Percentiles rank a stretch among this genome's conserved stretches.
Conservation (phyloP, 2,113 vertebrate genomes). For the Cairina moschata region DNA sequence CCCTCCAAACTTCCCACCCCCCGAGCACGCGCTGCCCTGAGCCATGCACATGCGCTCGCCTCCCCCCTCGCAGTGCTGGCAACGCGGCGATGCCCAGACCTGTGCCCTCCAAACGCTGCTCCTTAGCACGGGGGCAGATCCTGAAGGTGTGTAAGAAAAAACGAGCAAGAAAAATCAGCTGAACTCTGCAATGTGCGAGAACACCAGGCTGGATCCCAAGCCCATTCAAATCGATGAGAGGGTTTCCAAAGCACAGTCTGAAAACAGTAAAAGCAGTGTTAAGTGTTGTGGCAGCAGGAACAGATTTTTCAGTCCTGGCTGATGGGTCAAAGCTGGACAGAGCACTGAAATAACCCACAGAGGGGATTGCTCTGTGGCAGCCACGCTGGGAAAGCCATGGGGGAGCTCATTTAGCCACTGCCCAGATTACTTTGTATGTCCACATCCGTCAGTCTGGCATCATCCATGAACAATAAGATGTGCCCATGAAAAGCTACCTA, state of each 20-base stretch:
- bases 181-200: neutral
- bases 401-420: neutral
- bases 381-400: neutral
- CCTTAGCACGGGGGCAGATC: neutral
- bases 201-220: neutral
- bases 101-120: neutral
- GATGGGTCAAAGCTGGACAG: neutral
- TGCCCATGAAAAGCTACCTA: neutral
- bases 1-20: neutral
- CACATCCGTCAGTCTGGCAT: neutral
- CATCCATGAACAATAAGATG: neutral
- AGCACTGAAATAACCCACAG: neutral
- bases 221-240: neutral
- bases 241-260: neutral
- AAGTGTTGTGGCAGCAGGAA: neutral
- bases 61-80: neutral
- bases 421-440: neutral
- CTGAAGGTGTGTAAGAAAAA: neutral
- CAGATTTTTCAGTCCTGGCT: neutral
- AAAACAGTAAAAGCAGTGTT: neutral
- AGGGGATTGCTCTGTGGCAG: neutral
- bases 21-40: accelerated
- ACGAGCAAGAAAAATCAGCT: neutral
- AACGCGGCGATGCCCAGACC: conserved; percentile 15
- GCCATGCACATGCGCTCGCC: conserved; percentile 16